phyloP scores from a whole-genome alignment of 2,888 invertebrate species.

The Cheilosia pagana region DNA sequence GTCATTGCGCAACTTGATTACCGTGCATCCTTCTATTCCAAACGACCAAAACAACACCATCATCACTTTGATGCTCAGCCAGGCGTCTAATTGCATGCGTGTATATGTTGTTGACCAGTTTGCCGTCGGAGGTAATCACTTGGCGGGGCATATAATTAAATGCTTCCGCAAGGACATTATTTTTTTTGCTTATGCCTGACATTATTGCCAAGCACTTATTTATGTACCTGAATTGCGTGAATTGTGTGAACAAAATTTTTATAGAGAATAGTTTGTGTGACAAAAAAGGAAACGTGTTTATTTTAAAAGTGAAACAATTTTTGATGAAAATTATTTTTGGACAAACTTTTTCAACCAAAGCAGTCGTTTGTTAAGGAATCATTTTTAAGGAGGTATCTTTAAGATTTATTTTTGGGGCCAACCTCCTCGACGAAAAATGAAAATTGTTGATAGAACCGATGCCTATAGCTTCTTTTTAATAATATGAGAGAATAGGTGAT shows the following conservation, averaged over 20 bases:
- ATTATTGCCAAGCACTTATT: conserved; percentile 33
- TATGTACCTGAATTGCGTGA: conserved; percentile 9
- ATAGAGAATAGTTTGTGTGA: not conserved
- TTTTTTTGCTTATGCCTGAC: conserved; percentile 44
- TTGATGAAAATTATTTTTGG: no score
- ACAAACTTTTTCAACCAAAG: not conserved
- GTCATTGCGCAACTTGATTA: conserved; percentile 47
- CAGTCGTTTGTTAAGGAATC: not conserved
- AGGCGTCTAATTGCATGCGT: conserved; percentile 38
- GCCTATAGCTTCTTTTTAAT: no score
- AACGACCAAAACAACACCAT: not conserved
- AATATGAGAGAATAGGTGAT: no score
- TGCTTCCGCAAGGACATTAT: conserved; percentile 61
- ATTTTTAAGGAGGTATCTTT: no score
- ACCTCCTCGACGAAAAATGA: no score
- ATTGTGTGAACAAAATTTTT: not conserved
- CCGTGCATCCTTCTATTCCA: conserved; percentile 17
- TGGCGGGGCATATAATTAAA: conserved; percentile 60
- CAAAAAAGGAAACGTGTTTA: not conserved
- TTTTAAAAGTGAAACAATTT: not conserved
- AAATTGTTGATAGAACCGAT: no score
- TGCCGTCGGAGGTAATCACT: conserved; percentile 42
- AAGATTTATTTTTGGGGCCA: no score
- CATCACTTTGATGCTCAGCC: conserved; percentile 30
- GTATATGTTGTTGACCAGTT: conserved; percentile 30